Percentiles rank a stretch among this genome's conserved stretches.
Evolutionary conservation across 2,797 vertebrate genomes (phyloP).

Genomic region (Gambusia yucatana): DNA sequence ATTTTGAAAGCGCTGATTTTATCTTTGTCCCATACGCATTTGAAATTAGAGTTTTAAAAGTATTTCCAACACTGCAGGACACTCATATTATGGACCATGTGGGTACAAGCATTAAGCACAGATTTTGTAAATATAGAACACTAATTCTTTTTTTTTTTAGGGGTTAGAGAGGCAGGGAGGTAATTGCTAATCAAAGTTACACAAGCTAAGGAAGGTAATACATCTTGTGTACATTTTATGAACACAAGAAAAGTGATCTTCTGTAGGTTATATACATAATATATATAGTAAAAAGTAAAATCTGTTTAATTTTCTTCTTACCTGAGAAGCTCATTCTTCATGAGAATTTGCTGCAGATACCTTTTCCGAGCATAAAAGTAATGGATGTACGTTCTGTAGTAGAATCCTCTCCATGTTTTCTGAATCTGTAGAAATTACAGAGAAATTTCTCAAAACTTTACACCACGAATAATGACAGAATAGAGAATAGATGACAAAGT

Average conservation of each 20-base stretch:
- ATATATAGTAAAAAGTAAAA: neutral
- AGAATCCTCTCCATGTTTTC: slow-evolving; percentile 89
- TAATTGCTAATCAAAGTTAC: neutral
- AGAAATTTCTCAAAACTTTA: neutral
- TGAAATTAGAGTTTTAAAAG: neutral
- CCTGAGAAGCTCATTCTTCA: slow-evolving; percentile 88
- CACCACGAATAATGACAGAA: neutral
- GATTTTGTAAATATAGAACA: neutral
- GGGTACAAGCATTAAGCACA: neutral
- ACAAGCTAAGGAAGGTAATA: neutral
- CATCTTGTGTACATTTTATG: neutral
- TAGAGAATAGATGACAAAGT: neutral
- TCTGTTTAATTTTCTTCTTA: slow-evolving; percentile 63
- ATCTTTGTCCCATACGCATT: neutral
- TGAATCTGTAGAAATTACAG: slow-evolving; percentile 86
- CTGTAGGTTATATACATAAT: neutral
- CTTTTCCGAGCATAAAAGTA: slow-evolving; percentile 89
- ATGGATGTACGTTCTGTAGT: slow-evolving; percentile 87
- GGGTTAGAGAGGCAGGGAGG: too few relatives aligned
- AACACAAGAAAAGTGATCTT: neutral
- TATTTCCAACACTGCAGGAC: neutral
- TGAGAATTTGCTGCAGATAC: slow-evolving; percentile 84
- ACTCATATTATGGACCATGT: neutral
- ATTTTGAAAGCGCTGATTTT: neutral
- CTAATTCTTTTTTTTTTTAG: neutral